Conservation (phyloP, 2,888 invertebrate genomes). For the Lycia hirtaria region DNA sequence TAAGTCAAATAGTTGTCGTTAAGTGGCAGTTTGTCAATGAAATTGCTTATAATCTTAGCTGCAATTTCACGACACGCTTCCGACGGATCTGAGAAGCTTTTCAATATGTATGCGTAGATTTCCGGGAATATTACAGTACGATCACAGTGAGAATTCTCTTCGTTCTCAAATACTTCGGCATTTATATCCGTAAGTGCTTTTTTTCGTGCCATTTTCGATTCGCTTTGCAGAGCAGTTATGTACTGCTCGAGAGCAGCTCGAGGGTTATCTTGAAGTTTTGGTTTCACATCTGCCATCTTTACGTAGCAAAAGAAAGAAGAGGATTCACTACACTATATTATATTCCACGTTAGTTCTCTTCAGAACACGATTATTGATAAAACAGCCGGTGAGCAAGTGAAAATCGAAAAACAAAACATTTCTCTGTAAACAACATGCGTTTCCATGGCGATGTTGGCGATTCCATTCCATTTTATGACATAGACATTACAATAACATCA, state of each 20-base stretch:
- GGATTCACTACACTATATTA: not conserved
- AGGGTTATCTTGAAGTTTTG: slow-evolving; percentile 64
- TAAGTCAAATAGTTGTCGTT: slow-evolving; percentile 91
- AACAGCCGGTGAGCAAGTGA: slow-evolving; percentile 39
- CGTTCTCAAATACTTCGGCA: slow-evolving; percentile 73
- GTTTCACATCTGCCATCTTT: slow-evolving; percentile 58
- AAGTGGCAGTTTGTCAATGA: slow-evolving; percentile 85
- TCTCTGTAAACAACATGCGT: slow-evolving; percentile 65
- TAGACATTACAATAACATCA: not conserved
- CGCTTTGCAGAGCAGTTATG: slow-evolving; percentile 82
- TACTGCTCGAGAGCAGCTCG: slow-evolving; percentile 65
- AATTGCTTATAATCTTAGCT: slow-evolving; percentile 82
- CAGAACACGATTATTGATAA: slow-evolving; percentile 41
- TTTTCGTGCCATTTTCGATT: slow-evolving; percentile 85
- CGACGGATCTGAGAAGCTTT: slow-evolving; percentile 82
- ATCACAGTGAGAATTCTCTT: slow-evolving; percentile 67
- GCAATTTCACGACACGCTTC: slow-evolving; percentile 88
- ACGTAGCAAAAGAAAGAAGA: not conserved
- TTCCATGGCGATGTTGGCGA: slow-evolving; percentile 63
- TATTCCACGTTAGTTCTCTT: not conserved
- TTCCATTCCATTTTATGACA: not conserved
- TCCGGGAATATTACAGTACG: slow-evolving; percentile 66
- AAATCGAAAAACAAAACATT: slow-evolving; percentile 1
- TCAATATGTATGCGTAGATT: slow-evolving; percentile 72
- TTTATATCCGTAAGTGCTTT: slow-evolving; percentile 83